Evolutionary conservation across 2,888 invertebrate genomes (phyloP), one percentile per base, ranked within the genome.

Genomic region (Oscheius sp.): DNA sequence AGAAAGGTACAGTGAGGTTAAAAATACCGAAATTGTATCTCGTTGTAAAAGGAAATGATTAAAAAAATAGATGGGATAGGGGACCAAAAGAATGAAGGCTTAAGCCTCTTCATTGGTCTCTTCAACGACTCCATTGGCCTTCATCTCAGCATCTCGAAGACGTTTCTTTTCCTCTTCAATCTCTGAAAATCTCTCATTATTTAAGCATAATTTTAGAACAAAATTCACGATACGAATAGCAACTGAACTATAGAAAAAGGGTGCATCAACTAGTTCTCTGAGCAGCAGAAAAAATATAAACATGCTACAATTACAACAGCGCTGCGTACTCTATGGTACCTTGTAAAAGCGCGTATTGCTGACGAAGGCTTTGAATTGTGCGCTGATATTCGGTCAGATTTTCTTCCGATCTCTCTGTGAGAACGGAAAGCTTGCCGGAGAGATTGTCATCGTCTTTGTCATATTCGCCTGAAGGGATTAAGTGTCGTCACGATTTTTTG

Each of bases 381-480:
- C 76, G 67, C 53, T 77, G 85, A 69, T 85, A 86, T 63, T 85
- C 85, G 39, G 84, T 84, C 50, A 84, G 67, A 48, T 82, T 81
- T 69, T 85, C 85, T 71, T 85, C 85, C 12, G 82, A 82, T 50
- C 79, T 63, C 73, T 85, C 85, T 25, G 84, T 86, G 58, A 85
- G 65, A 15, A 85, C 85, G 15, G 85, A 85, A 27, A 85, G 69
- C 70, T 86, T 85, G 17, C 84, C 85, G 50, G 84, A 84, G 10
- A 79, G 65, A 37, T 74, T 74, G 68, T 85, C 85, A 23, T 52
- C 75, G 52, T 84, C 82, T 72, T 71, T 74, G 4, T 27, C 53
- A 29, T 72, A 39, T n/a, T 70, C 74, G 45, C 65, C 71, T 80
- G 50, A 70, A 73, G 29, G 34, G 45, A 23, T 45, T 63, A n/a